Percentiles rank a stretch among this genome's conserved stretches.
phyloP scores from a whole-genome alignment of 1,140 invertebrate species.

The Euschistus heros region DNA sequence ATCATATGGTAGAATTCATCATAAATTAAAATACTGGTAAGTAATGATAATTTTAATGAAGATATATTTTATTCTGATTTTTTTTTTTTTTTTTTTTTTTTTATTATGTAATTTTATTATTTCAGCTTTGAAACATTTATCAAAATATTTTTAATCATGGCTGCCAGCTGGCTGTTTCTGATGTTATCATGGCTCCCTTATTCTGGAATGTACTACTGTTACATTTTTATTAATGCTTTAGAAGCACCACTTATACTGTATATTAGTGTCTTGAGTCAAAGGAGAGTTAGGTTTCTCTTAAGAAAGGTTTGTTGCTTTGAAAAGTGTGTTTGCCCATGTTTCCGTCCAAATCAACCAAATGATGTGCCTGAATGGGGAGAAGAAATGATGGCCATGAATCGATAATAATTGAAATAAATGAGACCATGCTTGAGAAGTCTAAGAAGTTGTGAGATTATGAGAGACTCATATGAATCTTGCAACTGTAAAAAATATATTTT shows the following conservation, averaged over 20 bases:
- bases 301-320: conserved; percentile 65
- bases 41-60: conserved; percentile 22
- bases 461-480: no score
- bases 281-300: conserved; percentile 61
- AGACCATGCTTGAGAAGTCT: no score
- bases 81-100: neutral
- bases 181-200: conserved; percentile 58
- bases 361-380: conserved; percentile 68
- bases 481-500: no score
- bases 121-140: conserved; percentile 67
- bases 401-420: conserved; percentile 11
- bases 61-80: neutral
- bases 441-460: no score
- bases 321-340: conserved; percentile 40
- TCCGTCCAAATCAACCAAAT: conserved; percentile 43
- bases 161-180: conserved; percentile 58
- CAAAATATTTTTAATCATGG: conserved; percentile 60
- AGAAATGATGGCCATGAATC: conserved; percentile 48
- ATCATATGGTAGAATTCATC: conserved; percentile 70
- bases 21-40: conserved; percentile 70
- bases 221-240: conserved; percentile 60
- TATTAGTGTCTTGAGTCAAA: conserved; percentile 61
- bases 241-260: conserved; percentile 62
- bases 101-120: conserved; percentile 25
- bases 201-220: conserved; percentile 55